Evolutionary conservation across 2,113 vertebrate genomes (phyloP).

Genomic region (Lethenteron camtschaticum): DNA sequence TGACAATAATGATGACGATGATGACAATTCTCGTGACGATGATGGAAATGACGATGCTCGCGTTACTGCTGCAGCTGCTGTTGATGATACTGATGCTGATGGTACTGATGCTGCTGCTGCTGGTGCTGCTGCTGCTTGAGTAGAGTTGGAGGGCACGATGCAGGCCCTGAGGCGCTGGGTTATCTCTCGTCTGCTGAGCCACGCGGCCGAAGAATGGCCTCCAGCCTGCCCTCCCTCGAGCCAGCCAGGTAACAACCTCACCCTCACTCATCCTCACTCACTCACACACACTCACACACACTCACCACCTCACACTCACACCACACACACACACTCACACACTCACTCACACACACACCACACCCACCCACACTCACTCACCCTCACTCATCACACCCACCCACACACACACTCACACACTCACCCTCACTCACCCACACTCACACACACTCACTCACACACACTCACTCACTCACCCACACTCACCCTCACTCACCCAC

Average conservation of each 20-base stretch:
- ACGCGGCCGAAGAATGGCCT: slow-evolving; percentile 29
- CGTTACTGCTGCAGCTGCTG: no score
- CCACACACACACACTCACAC: neutral
- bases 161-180: slow-evolving; percentile 27
- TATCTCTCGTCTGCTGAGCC: slow-evolving; percentile 37
- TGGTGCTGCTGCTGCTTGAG: no score
- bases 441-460: no score
- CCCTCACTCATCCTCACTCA: neutral
- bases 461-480: neutral
- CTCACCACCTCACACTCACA: neutral
- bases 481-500: no score
- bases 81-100: no score
- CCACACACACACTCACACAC: no score
- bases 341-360: neutral
- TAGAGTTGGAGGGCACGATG: slow-evolving; percentile 10
- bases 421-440: no score
- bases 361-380: neutral
- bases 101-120: no score
- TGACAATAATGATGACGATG: no score
- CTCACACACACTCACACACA: neutral
- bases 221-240: slow-evolving; percentile 43
- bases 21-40: no score
- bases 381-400: neutral
- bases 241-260: slow-evolving; percentile 30
- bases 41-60: no score